phyloP scores from a whole-genome alignment of 2,797 vertebrate species.

The Antrozous pallidus region DNA sequence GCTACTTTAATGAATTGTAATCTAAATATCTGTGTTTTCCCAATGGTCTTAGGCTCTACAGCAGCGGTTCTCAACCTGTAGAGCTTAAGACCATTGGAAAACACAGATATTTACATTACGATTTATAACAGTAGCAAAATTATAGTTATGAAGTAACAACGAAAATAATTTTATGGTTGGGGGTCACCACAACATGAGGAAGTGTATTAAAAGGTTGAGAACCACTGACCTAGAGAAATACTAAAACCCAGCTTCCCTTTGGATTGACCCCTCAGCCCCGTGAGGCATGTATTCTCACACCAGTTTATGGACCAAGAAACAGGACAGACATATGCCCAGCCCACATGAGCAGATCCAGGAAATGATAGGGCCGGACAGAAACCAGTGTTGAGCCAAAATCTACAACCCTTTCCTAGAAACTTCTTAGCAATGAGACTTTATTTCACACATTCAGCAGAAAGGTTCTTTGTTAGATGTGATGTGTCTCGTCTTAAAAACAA shows the following conservation, averaged over 20 bases:
- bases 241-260: background rate
- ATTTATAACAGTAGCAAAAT: no score
- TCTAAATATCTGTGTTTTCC: no score
- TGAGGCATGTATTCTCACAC: background rate
- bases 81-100: no score
- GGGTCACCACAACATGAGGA: no score
- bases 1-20: no score
- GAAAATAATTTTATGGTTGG: no score
- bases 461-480: background rate
- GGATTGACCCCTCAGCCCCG: background rate
- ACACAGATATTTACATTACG: no score
- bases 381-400: background rate
- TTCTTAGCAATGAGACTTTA: background rate
- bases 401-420: background rate
- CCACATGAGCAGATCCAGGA: background rate
- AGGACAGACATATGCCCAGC: rapidly evolving
- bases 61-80: no score
- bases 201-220: no score
- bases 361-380: background rate
- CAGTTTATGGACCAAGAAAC: background rate
- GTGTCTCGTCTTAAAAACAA: background rate
- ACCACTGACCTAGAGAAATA: background rate
- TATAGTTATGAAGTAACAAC: no score
- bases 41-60: no score
- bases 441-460: background rate